Conservation (phyloP, 64 coral and sea anemone species). For the Stichodactyla mertensii region DNA sequence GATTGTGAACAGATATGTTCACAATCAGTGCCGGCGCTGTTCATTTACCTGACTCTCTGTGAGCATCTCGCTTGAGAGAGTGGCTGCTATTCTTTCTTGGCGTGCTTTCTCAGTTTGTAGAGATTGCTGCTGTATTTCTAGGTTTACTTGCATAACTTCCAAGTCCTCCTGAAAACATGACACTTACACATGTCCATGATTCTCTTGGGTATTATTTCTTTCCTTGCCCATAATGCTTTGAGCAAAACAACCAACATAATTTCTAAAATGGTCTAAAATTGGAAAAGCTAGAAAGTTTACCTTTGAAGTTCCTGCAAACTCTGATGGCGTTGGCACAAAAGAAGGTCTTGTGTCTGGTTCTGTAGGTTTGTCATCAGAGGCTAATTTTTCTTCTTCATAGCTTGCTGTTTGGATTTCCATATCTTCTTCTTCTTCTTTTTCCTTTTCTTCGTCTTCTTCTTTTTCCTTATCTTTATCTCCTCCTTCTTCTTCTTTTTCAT, state of each 20-base stretch:
- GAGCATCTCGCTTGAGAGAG: constrained; percentile 88
- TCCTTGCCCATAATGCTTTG: no score
- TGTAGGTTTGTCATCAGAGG: background rate
- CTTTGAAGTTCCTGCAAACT: constrained; percentile 23
- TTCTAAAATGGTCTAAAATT: background rate
- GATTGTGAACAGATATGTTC: background rate
- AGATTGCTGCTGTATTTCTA: constrained; percentile 66
- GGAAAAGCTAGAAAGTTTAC: background rate
- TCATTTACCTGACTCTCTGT: constrained; percentile 79
- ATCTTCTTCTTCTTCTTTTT: background rate
- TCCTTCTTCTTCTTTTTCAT: background rate
- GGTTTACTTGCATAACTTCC: constrained; percentile 59
- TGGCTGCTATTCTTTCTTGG: constrained; percentile 76
- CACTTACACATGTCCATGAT: no score
- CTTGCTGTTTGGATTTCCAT: background rate
- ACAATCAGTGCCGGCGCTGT: no score
- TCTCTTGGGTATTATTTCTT: no score
- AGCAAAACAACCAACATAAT: no score
- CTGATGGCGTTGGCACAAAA: background rate
- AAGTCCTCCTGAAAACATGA: constrained; percentile 45
- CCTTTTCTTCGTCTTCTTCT: no score
- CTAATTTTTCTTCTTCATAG: background rate
- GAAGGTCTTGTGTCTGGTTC: background rate
- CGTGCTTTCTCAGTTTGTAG: constrained; percentile 62
- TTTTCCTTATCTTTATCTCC: no score